These are phyloP conservation scores for Drosophila imparisetae DNA, from an alignment of 2,888 invertebrate genomes.

Conservation along the genomic window DNA sequence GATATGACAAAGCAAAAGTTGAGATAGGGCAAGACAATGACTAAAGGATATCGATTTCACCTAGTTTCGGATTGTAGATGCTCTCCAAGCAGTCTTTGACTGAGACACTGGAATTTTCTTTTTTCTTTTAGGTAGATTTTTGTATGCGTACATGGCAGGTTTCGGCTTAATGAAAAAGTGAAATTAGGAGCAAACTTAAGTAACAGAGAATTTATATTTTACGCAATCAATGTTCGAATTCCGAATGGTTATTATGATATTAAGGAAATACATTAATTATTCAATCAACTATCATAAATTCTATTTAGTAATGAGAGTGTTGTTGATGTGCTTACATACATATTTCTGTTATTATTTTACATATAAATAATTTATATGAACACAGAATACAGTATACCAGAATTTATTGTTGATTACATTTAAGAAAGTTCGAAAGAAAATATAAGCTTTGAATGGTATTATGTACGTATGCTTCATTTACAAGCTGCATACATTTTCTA, in stretches of 20 bases:
- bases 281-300: not conserved
- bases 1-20: slow-evolving; percentile 46
- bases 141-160: slow-evolving; percentile 4
- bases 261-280: not conserved
- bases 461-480: not conserved
- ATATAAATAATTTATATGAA: not conserved
- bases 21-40: slow-evolving; percentile 57
- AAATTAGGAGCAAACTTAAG: not conserved
- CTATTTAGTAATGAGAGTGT: not conserved
- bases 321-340: too few species aligned
- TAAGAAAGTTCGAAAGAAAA: not conserved
- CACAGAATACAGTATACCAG: not conserved
- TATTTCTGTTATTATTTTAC: not conserved
- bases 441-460: not conserved
- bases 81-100: slow-evolving; percentile 20
- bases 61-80: slow-evolving; percentile 57
- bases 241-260: not conserved
- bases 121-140: not conserved
- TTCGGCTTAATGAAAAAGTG: slow-evolving; percentile 3
- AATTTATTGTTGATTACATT: not conserved
- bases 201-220: not conserved
- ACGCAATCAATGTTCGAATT: not conserved
- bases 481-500: not conserved
- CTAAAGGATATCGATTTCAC: slow-evolving; percentile 71
- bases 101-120: not conserved